Evolutionary conservation across 2,797 vertebrate species (phyloP), one percentile per base, ranked within the genome.

Genomic region (Zenarchopterus dispar): DNA sequence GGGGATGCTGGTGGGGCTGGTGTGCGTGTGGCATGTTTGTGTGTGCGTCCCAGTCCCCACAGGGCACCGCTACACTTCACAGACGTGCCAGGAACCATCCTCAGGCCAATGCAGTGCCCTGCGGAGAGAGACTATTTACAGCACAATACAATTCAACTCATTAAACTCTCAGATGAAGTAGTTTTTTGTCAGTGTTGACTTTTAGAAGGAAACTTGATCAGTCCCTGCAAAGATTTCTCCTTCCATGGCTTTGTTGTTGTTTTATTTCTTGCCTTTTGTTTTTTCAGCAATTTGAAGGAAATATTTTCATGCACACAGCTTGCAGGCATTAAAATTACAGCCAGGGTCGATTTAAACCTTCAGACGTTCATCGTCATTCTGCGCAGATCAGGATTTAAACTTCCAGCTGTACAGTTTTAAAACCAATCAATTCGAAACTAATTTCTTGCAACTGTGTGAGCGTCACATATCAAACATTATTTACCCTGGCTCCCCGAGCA

Each of bases 1-100:
- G 91, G 93, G 93, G 92, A 77, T 92, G 85, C 92, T 91, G 95
- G 95, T 94, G 87, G 87, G 89, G 85, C 73, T 88, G 66, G 69
- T 67, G 70, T 57, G 39, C 68, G 58, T 46, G 50, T 74, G 73
- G 44, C 43, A 61, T 21, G 65, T 65, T 58, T 54, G 74, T 1
- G 78, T 1, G 81, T 50, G 73, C 11, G 17, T 39, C 82, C 70
- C 51, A 74, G 60, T 90, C 91, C 89, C 90, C 86, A 89, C 89
- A 89, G 90, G 91, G 89, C 88, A 92, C 83, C 83, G 77, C 79
- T 77, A 84, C 87, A 89, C 86, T 87, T 88, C 87, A 87, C 87
- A 88, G 84, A 87, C 85, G 76, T 85, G 80, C 87, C 88, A 86
- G 90, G 86, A 90, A 81, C 78, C 87, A 75, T 91, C 88, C 84